Evolutionary conservation across 2,888 invertebrate species (phyloP).

Genomic region (Polyploca ridens): DNA sequence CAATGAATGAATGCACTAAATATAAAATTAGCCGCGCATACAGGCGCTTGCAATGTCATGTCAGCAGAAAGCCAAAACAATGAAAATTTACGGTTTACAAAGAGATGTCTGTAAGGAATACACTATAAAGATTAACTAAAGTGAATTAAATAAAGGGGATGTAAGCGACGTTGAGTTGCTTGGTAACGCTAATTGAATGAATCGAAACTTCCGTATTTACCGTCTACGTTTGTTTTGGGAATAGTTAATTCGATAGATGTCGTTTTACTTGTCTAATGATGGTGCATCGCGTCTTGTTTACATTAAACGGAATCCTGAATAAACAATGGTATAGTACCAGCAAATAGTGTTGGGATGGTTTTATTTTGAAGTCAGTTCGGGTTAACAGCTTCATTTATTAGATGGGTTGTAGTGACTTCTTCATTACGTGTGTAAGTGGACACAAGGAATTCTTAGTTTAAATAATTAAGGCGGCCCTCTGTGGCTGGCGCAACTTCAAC

Average conservation of each 20-base stretch:
- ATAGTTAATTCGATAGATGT: constrained; percentile 32
- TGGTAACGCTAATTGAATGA: constrained; percentile 50
- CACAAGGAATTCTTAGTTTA: no score
- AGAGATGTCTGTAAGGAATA: constrained; percentile 1
- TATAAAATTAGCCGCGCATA: no score
- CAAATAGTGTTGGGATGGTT: not conserved
- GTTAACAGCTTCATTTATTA: not conserved
- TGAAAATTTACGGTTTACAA: no score
- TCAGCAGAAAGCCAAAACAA: no score
- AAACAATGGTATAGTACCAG: not conserved
- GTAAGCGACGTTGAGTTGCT: constrained; percentile 29
- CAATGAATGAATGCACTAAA: no score
- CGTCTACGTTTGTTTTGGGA: constrained; percentile 23
- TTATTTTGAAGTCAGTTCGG: not conserved
- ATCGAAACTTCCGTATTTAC: constrained; percentile 36
- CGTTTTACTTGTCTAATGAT: constrained; percentile 12
- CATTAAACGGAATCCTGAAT: not conserved
- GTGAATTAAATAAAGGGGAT: constrained; percentile 36
- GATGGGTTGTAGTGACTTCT: not conserved
- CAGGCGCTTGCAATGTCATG: no score
- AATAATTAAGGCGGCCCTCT: no score
- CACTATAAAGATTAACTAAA: constrained; percentile 21
- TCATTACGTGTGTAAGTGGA: not conserved
- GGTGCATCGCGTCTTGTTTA: constrained; percentile 6
- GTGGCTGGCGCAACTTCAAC: no score